Base-by-base conservation (phyloP, 64 coral and sea anemone species). In the Anthopleura sola region DNA sequence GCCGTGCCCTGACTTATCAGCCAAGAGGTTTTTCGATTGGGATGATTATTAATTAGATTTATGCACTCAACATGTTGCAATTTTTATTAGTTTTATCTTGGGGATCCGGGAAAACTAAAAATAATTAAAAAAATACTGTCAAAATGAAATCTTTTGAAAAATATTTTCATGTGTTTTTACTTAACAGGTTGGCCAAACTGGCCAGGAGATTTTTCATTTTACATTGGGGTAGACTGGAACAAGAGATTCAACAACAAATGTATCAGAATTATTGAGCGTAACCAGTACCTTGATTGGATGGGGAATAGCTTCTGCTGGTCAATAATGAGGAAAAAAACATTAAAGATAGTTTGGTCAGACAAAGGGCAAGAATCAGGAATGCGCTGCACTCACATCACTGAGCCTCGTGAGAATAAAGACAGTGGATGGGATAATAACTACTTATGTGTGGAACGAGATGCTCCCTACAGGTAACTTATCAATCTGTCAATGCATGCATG, bases 341-440 rank as follows among this genome's bases (percentile, higher is more conserved):
- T 87, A 18, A 54, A 38, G 31, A 87, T 92, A 47, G 66, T 77
- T 31, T 92, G 90, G 90, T 92, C 90, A 60, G 90, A 92, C 32
- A 28, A 12, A 17, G 23, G 36, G 37, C 5, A 71, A 16, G 48
- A 83, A 37, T 1, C 36, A 29, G 85, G 58, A 51, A 87, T 92
- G 85, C 77, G 85, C 9, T 92, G 90, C 76, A 92, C 90, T 3
- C 85, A 51, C 0, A 92, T 92, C 24, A 66, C 39, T 26, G 58
- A 83, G 58, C 90, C 90, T 23, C n/a, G n/a, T 9, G 60, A 82
- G 32, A 75, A 17, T 14, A 58, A 14, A n/a, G 34, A 48, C 24
- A 78, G 46, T 54, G 80, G 85, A 28, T 92, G 90, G 90, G 37
- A 87, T 82, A 18, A 92, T n/a, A 92, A 92, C 38, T 92, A 92